Percentiles rank a stretch among this genome's conserved stretches.
Evolutionary conservation across 2,888 invertebrate genomes (phyloP).

Genomic region (Pristionchus japonicus): DNA sequence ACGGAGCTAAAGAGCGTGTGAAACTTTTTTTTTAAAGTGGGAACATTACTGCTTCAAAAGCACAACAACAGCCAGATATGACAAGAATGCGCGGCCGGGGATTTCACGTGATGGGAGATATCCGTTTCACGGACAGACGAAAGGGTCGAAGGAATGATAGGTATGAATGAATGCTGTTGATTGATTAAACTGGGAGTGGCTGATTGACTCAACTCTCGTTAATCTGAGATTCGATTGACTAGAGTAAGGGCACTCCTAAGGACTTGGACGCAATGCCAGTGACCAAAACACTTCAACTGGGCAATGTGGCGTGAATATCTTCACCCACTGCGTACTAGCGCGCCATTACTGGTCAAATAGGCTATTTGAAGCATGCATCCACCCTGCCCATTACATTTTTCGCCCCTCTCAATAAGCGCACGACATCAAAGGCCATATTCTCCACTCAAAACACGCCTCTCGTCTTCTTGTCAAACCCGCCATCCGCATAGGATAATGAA

Average conservation of each 20-base stretch:
- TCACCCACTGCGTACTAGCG: neutral
- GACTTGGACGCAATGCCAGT: neutral
- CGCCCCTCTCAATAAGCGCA: neutral
- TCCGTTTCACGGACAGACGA: neutral
- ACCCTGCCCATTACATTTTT: neutral
- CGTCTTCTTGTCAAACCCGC: neutral
- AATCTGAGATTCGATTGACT: constrained; percentile 13
- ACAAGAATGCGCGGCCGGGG: neutral
- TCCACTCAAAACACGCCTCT: neutral
- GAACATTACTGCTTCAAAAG: too few relatives aligned
- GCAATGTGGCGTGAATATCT: neutral
- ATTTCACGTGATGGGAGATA: neutral
- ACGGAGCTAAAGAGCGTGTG: neutral
- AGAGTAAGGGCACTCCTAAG: neutral
- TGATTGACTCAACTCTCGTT: neutral
- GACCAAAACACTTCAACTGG: neutral
- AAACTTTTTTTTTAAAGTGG: too few relatives aligned
- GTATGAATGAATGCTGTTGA: neutral
- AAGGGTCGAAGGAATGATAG: neutral
- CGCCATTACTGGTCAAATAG: neutral
- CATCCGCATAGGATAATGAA: neutral
- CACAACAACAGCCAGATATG: neutral
- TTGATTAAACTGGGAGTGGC: neutral
- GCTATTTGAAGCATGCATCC: neutral
- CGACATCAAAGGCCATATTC: neutral